Evolutionary conservation across 2,888 invertebrate species (phyloP).

Genomic region (Neria commutata): DNA sequence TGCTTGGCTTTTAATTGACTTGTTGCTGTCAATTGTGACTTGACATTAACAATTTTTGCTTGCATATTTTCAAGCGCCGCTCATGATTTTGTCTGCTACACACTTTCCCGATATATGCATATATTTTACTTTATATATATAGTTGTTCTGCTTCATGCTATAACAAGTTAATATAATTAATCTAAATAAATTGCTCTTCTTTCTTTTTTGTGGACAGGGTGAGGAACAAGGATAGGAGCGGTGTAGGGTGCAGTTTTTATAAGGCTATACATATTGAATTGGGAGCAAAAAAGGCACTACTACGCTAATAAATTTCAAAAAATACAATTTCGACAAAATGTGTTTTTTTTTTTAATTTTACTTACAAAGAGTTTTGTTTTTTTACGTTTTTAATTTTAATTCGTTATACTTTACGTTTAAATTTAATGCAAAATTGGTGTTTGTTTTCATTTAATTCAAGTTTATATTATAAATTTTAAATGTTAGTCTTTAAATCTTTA

Average conservation of each 20-base stretch:
- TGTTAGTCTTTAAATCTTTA: slow-evolving; percentile 15
- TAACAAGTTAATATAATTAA: no score
- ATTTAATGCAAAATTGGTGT: slow-evolving; percentile 36
- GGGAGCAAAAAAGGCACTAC: slow-evolving; percentile 57
- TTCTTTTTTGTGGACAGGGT: no score
- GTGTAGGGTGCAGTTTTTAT: no score
- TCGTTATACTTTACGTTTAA: slow-evolving; percentile 18
- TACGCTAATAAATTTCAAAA: slow-evolving; percentile 48
- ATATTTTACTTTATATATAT: background rate
- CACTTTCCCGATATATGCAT: background rate
- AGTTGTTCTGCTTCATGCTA: background rate
- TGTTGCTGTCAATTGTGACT: background rate
- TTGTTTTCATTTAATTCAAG: slow-evolving; percentile 19
- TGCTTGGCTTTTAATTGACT: slow-evolving; percentile 2
- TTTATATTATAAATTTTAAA: background rate
- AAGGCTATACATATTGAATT: no score
- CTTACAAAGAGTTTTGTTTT: slow-evolving; percentile 18
- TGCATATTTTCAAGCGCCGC: background rate
- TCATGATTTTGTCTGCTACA: background rate
- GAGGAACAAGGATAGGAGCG: no score
- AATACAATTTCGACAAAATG: slow-evolving; percentile 20
- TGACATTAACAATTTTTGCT: background rate
- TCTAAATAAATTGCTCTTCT: no score
- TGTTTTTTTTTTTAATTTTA: slow-evolving; percentile 18
- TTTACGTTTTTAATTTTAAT: slow-evolving; percentile 10